A percentile compares a stretch with the other conserved stretches of the same genome.
phyloP scores from a whole-genome alignment of 1,140 invertebrate species.

The Xylocopa sonorina region DNA sequence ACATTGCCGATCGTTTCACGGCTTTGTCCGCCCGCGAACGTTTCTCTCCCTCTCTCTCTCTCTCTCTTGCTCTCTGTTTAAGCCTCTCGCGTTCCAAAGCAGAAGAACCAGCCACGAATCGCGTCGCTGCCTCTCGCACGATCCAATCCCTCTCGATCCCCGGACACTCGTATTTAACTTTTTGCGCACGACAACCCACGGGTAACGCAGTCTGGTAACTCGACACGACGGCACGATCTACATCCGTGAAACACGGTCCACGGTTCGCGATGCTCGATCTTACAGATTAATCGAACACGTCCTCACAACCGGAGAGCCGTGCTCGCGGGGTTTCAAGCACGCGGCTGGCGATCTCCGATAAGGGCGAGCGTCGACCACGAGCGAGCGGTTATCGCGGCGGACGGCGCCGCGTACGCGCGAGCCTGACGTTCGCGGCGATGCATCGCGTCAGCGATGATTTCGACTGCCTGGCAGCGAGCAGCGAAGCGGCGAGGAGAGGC shows the following conservation, averaged over 20 bases:
- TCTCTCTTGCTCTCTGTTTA: no score
- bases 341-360: background rate
- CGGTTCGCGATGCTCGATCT: background rate
- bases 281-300: background rate
- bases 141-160: no score
- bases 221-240: background rate
- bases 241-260: background rate
- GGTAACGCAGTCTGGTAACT: no score
- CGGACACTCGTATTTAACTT: background rate
- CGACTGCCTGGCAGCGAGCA: conserved; percentile 33
- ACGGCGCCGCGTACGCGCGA: background rate
- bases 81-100: background rate
- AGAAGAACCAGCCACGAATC: conserved; percentile 3
- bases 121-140: background rate
- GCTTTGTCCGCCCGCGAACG: background rate
- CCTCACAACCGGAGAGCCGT: no score
- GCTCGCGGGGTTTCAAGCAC: background rate
- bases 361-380: background rate
- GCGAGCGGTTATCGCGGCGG: background rate
- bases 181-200: background rate
- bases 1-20: conserved; percentile 10
- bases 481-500: conserved; percentile 16
- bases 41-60: background rate
- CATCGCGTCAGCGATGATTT: conserved; percentile 36
- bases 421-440: background rate